These are phyloP conservation scores for Tinamus major DNA, from an alignment of 2,797 vertebrate genomes.

Conservation along the genomic window DNA sequence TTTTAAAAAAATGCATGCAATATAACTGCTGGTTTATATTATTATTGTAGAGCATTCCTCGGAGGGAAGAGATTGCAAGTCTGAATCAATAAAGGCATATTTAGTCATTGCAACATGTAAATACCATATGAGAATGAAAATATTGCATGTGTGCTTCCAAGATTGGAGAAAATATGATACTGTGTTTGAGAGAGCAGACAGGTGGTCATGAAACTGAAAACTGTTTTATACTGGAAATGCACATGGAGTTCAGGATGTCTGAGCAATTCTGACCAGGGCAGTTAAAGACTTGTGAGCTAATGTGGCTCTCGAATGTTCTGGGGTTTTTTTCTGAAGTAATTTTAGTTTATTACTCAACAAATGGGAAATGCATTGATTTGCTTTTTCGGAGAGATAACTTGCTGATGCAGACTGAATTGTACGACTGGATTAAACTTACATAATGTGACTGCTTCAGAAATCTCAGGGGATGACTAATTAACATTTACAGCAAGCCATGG, in stretches of 20 bases:
- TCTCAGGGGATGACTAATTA: constrained; percentile 36
- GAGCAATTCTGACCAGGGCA: neutral
- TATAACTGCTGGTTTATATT: neutral
- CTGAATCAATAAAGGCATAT: constrained; percentile 18
- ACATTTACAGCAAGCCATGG: neutral
- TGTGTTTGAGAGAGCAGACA: constrained; percentile 42
- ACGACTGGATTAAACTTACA: constrained; percentile 35
- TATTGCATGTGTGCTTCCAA: neutral
- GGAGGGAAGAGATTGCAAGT: neutral
- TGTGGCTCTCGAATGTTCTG: neutral
- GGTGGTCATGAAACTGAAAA: neutral
- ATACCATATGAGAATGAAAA: constrained; percentile 27
- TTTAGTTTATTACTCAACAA: constrained; percentile 37
- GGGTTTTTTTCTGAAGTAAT: neutral
- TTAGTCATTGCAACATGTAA: constrained; percentile 29
- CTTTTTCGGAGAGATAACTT: constrained; percentile 25
- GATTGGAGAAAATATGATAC: constrained; percentile 7
- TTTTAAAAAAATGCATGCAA: neutral
- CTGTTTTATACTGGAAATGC: neutral
- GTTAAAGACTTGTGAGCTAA: constrained; percentile 11
- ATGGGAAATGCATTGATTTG: neutral
- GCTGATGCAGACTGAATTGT: neutral
- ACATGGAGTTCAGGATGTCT: neutral
- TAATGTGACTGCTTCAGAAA: neutral
- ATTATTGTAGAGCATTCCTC: constrained; percentile 31